These are phyloP conservation scores for Delia radicum DNA, from an alignment of 1,140 invertebrate species.

Conservation along the genomic window DNA sequence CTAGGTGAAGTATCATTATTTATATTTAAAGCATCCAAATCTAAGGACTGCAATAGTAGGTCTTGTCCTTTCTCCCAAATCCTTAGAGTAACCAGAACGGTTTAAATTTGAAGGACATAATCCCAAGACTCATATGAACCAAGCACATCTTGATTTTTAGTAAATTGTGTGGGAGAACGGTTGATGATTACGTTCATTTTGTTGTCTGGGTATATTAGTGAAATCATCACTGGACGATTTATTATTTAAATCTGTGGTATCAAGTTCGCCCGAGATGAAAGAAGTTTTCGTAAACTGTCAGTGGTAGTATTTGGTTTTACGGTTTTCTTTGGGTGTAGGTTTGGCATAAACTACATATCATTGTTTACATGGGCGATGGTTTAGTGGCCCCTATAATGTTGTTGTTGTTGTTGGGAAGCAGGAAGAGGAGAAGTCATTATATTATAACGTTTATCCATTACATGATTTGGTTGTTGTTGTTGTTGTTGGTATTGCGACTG, in stretches of 20 bases:
- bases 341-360: conserved; percentile 43
- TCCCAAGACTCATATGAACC: conserved; percentile 73
- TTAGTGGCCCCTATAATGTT: not conserved
- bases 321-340: conserved; percentile 43
- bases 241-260: conserved; percentile 33
- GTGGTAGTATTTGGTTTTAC: not conserved
- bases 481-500: not conserved
- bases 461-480: not conserved
- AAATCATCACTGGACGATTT: conserved; percentile 54
- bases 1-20: conserved; percentile 33
- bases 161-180: conserved; percentile 43
- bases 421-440: not conserved
- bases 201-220: conserved; percentile 26
- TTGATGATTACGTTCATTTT: conserved; percentile 23
- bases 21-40: conserved; percentile 45
- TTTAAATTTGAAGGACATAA: conserved; percentile 75
- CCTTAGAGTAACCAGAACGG: conserved; percentile 70
- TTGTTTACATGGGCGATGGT: not conserved
- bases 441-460: conserved; percentile 3
- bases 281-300: not conserved
- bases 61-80: conserved; percentile 56
- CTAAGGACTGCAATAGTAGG: conserved; percentile 46
- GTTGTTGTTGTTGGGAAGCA: not conserved
- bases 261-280: not conserved
- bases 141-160: conserved; percentile 59